Percentiles rank a stretch among this genome's conserved stretches.
phyloP scores from a whole-genome alignment of 2,113 vertebrate genomes.

The Cebus imitator region DNA sequence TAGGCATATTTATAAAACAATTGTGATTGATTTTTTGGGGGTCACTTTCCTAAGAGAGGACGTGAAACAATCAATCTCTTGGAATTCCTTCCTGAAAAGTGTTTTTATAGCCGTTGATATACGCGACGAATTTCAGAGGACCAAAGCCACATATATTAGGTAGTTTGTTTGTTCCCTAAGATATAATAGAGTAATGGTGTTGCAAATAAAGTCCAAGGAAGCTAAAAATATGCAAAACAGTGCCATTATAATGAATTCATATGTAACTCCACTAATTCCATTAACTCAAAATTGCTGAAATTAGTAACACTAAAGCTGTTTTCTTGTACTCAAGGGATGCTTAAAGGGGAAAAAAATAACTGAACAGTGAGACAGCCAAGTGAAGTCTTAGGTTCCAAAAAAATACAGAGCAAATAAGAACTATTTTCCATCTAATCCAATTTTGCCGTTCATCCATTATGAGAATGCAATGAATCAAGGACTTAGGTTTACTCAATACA shows the following conservation, averaged over 20 bases:
- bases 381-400: constrained; percentile 49
- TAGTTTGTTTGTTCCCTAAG: constrained; percentile 54
- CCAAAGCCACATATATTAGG: constrained; percentile 35
- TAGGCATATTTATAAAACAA: constrained; percentile 87
- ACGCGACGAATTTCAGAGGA: constrained; percentile 66
- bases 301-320: constrained; percentile 64
- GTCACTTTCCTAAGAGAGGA: constrained; percentile 77
- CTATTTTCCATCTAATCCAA: constrained; percentile 70
- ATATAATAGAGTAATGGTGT: background rate
- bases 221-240: constrained; percentile 72
- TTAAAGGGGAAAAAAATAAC: constrained; percentile 1
- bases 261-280: constrained; percentile 66
- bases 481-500: constrained; percentile 43
- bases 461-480: constrained; percentile 46
- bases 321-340: constrained; percentile 51
- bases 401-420: constrained; percentile 57
- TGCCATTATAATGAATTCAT: constrained; percentile 70
- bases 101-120: constrained; percentile 80
- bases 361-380: constrained; percentile 35
- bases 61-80: constrained; percentile 81
- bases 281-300: constrained; percentile 72
- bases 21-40: constrained; percentile 85
- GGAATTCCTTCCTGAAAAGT: constrained; percentile 79
- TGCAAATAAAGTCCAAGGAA: constrained; percentile 49
- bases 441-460: constrained; percentile 57